Evolutionary conservation across 2,888 invertebrate species (phyloP), one percentile per base, ranked within the genome.

Genomic region (Apodemia hepburni): DNA sequence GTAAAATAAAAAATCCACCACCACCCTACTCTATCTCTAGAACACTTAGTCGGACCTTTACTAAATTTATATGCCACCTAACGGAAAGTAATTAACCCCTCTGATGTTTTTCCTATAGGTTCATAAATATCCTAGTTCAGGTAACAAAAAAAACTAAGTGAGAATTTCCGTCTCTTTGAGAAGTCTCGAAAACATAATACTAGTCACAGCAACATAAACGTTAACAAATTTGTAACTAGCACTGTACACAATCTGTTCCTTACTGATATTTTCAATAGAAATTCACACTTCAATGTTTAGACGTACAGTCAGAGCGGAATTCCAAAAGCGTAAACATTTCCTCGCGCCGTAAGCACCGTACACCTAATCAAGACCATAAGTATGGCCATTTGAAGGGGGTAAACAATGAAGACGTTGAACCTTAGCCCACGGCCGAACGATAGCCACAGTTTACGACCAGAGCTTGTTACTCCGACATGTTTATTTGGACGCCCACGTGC

Each of bases 401-500:
- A 65, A 73, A 78, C 78, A 78, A 78, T 77, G 71, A 75, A 81
- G 80, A 78, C 81, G 73, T 82, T 81, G 81, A 81, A 79, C 79
- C 67, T 67, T 67, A 71, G 70, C 76, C 75, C 73, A 54, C 54
- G 54, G 54, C 47, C 58, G 49, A 45, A 47, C 58, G 62, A 58
- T 62, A 58, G 58, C 58, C 68, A 73, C 75, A 75, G 72, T 85
- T 85, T 84, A 85, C 80, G 85, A 83, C 75, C 68, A 59, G 61
- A 65, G 69, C 79, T 81, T 76, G 80, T 80, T 81, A 79, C 73
- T 71, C 70, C 68, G 86, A 81, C 82, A 83, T 85, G 83, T 85
- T 83, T 85, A 85, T 85, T 85, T 71, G 84, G 81, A 79, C 86
- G 81, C 87, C 87, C 81, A 87, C 88, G 73, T 71, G 38, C 73